Conservation (phyloP, 2,888 invertebrate species). For the Megaustenia siamemsis region DNA sequence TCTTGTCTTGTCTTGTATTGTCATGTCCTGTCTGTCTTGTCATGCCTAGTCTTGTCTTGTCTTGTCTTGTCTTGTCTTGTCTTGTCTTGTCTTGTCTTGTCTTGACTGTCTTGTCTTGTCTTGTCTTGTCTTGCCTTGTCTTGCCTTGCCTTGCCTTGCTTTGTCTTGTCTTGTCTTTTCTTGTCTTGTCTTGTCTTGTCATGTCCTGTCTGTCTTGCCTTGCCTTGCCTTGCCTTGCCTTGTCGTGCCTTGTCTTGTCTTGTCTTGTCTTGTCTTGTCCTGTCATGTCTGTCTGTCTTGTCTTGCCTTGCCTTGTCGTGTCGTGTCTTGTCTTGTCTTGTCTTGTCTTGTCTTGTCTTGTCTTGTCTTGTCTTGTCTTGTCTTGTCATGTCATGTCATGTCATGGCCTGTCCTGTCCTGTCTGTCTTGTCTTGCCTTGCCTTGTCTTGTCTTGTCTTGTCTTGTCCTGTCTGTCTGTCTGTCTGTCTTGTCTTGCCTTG, state of each 20-base stretch:
- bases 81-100: slow-evolving; percentile 21
- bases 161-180: too few relatives aligned
- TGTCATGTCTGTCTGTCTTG: too few relatives aligned
- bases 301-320: not conserved
- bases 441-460: not conserved
- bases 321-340: not conserved
- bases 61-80: slow-evolving; percentile 40
- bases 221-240: not conserved
- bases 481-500: not conserved
- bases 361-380: not conserved
- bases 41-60: slow-evolving; percentile 36
- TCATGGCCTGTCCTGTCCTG: not conserved
- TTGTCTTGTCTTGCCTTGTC: slow-evolving; percentile 10
- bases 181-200: not conserved
- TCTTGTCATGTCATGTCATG: too few relatives aligned
- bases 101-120: slow-evolving; percentile 25
- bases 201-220: too few relatives aligned
- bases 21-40: slow-evolving; percentile 34
- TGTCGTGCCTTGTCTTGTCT: not conserved
- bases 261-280: slow-evolving; percentile 11
- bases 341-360: not conserved
- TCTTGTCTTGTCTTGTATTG: slow-evolving; percentile 33
- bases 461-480: not conserved
- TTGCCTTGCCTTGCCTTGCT: not conserved
- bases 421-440: not conserved